Evolutionary conservation across 92 coral and sea anemone genomes (phyloP), one percentile per base, ranked within the genome.

Genomic region (Desmophyllum pertusum): DNA sequence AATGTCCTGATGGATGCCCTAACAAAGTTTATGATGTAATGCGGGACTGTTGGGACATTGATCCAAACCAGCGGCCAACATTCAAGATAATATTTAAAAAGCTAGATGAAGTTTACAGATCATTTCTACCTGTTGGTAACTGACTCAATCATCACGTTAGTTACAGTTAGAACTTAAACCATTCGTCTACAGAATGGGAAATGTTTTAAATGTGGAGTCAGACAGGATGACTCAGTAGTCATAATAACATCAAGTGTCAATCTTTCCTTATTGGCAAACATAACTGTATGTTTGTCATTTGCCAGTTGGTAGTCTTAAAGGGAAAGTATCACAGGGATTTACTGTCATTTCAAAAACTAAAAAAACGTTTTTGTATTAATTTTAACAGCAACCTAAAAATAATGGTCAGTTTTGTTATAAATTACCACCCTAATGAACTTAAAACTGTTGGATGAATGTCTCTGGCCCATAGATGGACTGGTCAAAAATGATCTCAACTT

Each of bases 1-100:
- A 95, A 64, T 53, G 77, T 48, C 98, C 98, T 1, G 98, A 95
- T 39, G 98, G 94, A 0, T 95, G 98, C 59, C 89, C 94, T 10
- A 40, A 81, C 2, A 79, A 70, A 15, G 88, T 95, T 53, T 95
- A 87, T 52, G 52, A 52, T 35, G 78, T 94, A 36, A 95, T 95
- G 98, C 81, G 73, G 37, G 86, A 88, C 21, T 95, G 98, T 46
- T 95, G 98, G 98, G 86, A 90, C 43, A 45, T 88, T 39, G 67
- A 77, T 37, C 94, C 98, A 23, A 83, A 80, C 23, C 74, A 65
- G 36, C 71, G 98, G 75, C 98, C 98, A 63, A 86, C 92, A 29
- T 95, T 95, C 80, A 87, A 89, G 33, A 81, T 73, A 78, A 94
- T 93, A 43, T 79, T 59, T 61, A 68, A 77, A 62, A 57, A 43